Evolutionary conservation across 2,797 vertebrate species (phyloP), one percentile per base, ranked within the genome.

Genomic region (Typhlichthys eigenmanni): DNA sequence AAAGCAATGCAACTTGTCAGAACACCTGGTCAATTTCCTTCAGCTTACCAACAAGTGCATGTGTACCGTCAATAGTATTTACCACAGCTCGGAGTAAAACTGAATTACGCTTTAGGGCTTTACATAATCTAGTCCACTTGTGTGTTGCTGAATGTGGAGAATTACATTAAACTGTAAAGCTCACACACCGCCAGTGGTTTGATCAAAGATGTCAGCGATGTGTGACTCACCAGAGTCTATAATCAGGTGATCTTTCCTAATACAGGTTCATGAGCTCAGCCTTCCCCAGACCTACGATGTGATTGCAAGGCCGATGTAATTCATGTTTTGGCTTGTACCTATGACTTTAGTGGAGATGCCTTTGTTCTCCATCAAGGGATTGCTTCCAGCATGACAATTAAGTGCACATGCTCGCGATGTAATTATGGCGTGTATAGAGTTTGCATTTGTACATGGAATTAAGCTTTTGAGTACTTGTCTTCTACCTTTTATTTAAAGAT

Each of bases 221-320:
- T 54, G 47, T 64, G 71, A 74, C 68, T 79, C 76, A 76, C 75
- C 70, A 55, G 54, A 79, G 77, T 57, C 46, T n/a, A 46, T 65
- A 74, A 77, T 80, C 74, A 70, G 57, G 54, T 55, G 14, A 46
- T n/a, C 52, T 12, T 57, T 73, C 69, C 80, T 55, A 70, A 56
- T 55, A 50, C 32, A 69, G 47, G 79, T 66, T 68, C 29, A 56
- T 64, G 49, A 17, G 24, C 47, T 61, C 63, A 72, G 62, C 43
- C 38, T 58, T 48, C 58, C 61, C 51, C 0, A 47, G 13, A 58
- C 55, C 24, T 64, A 12, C 13, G 55, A 55, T 53, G 29, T 17
- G 64, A 61, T 54, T 19, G 70, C 74, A 64, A 75, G 79, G 29
- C 34, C 10, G 69, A 76, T 68, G 58, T 65, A 49, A 63, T 76